Evolutionary conservation across 2,113 vertebrate genomes (phyloP), one percentile per base, ranked within the genome.

Genomic region (Lepidothrix coronata): DNA sequence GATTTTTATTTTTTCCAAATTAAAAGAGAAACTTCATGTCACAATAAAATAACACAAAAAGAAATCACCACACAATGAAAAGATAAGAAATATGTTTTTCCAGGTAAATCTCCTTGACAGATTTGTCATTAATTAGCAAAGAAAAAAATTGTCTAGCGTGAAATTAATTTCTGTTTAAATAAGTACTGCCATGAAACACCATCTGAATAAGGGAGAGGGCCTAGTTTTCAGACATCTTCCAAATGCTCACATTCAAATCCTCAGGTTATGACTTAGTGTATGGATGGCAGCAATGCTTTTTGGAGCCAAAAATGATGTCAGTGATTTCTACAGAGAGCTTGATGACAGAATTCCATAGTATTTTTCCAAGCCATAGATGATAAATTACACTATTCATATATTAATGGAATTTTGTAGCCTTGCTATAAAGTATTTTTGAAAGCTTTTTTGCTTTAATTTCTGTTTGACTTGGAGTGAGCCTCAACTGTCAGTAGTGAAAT

Each of bases 401-500:
- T 74, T 80, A 51, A 80, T 63, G 35, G 62, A 55, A 55, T 72
- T 67, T 89, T 57, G 54, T 68, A 63, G 28, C 41, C 14, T 84
- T 88, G 43, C 62, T 77, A 16, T 51, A 8, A 80, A 74, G 17
- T 71, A 44, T 75, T 72, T 94, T 72, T 93, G 51, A 91, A 91
- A 80, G 79, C 35, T 90, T 94, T 94, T 90, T 91, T 83, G 12
- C 85, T 94, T 88, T 80, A 71, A 85, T 96, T 93, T 89, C 49
- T 90, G 27, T 88, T 93, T 93, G 90, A 66, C 65, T 94, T 84
- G 72, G 44, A 75, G 68, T n/a, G 83, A 91, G 65, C 52, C 80
- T 90, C 90, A 89, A 30, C 57, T 88, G 68, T 88, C 73, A 72
- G 14, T 52, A 39, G 63, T 75, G 79, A 68, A 72, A 81, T 54